A percentile compares a stretch with the other conserved stretches of the same genome.
Conservation (phyloP, 2,113 vertebrate genomes). For the Tyrannus savana region DNA sequence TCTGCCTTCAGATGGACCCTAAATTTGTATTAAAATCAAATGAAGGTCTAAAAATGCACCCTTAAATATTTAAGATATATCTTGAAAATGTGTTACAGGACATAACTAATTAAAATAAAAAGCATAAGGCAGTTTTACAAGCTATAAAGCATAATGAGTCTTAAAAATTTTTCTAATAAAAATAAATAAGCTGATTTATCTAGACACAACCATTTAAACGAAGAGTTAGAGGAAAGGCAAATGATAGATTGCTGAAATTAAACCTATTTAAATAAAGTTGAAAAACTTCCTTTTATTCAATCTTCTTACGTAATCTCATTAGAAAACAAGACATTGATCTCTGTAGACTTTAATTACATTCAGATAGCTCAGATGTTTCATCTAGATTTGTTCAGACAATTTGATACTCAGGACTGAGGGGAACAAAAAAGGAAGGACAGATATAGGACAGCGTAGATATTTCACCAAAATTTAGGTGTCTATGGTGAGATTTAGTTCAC, state of each 20-base stretch:
- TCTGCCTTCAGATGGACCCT: background rate
- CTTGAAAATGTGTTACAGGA: background rate
- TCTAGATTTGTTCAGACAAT: background rate
- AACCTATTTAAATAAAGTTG: background rate
- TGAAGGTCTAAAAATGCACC: background rate
- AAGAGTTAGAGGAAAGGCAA: background rate
- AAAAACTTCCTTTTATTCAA: background rate
- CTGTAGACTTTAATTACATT: background rate
- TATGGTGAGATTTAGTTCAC: background rate
- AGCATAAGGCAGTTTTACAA: background rate
- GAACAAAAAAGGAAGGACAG: background rate
- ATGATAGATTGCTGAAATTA: background rate
- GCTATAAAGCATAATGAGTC: background rate
- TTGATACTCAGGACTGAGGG: background rate
- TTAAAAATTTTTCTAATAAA: background rate
- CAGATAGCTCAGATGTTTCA: background rate
- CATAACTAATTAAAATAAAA: background rate
- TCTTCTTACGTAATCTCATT: background rate
- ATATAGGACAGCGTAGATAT: background rate
- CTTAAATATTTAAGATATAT: background rate
- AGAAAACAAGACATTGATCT: background rate
- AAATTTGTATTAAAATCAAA: background rate
- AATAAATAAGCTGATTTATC: background rate
- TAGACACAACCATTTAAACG: background rate
- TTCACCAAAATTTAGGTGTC: background rate